A percentile compares a stretch with the other conserved stretches of the same genome.
Evolutionary conservation across 2,888 invertebrate genomes (phyloP).

Genomic region (Bellardia pandia): DNA sequence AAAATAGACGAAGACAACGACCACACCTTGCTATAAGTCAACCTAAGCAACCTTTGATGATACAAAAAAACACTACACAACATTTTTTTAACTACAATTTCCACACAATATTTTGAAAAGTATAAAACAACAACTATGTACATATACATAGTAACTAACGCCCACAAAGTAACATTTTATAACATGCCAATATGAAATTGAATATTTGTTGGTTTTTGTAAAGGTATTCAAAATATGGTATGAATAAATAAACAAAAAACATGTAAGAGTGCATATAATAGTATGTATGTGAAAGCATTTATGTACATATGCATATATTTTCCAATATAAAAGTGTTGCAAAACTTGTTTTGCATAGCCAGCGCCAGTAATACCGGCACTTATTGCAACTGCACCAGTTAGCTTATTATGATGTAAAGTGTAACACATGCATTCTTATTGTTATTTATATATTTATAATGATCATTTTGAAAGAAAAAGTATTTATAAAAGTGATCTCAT

Average conservation of each 20-base stretch:
- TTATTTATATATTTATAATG: constrained; percentile 40
- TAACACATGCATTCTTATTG: constrained; percentile 2
- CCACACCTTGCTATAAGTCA: constrained; percentile 59
- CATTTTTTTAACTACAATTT: constrained; percentile 21
- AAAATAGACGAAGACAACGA: constrained; percentile 21
- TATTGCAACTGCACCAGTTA: neutral
- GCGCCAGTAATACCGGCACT: neutral
- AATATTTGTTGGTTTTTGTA: constrained; percentile 35
- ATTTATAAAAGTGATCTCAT: constrained; percentile 57
- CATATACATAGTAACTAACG: constrained; percentile 2
- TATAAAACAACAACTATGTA: constrained; percentile 8
- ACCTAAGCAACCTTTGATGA: constrained; percentile 42
- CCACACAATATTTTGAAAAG: neutral
- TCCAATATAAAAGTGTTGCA: constrained; percentile 50
- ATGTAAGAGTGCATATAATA: neutral
- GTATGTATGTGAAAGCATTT: neutral
- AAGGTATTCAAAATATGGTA: constrained; percentile 16
- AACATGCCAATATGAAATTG: constrained; percentile 50
- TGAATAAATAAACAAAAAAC: neutral
- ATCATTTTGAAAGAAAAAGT: constrained; percentile 56
- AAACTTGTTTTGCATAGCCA: constrained; percentile 50
- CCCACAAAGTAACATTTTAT: constrained; percentile 45
- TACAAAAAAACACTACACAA: neutral
- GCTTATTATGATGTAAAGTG: neutral
- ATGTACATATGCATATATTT: neutral